Conservation (phyloP, 2,888 invertebrate species). For the Phyto melanocephala region DNA sequence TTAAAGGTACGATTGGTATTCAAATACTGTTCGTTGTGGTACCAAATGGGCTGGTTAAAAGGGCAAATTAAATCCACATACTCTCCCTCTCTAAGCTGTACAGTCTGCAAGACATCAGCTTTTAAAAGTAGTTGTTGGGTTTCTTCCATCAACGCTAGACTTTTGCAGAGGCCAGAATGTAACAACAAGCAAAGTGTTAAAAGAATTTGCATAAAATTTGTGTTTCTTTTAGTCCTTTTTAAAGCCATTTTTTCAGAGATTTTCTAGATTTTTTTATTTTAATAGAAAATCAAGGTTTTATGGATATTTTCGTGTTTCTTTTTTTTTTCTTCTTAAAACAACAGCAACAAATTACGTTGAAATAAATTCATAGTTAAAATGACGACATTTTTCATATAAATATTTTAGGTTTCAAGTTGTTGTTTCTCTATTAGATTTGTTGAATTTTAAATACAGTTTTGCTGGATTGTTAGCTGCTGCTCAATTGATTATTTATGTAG, state of each 20-base stretch:
- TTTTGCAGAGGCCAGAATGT: not conserved
- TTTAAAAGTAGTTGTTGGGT: conserved; percentile 4
- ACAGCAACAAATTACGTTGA: not conserved
- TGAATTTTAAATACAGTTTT: conserved; percentile 25
- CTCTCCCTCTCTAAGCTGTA: conserved; percentile 21
- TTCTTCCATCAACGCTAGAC: not conserved
- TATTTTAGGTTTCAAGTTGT: conserved; percentile 12
- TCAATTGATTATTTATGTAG: conserved; percentile 61
- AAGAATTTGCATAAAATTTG: not conserved
- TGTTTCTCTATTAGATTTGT: conserved; percentile 55
- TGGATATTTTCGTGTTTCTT: not conserved
- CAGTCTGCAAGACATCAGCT: not conserved
- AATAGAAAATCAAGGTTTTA: not conserved
- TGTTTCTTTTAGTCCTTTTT: conserved; percentile 47
- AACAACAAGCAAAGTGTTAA: not conserved
- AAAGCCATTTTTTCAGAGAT: conserved; percentile 15
- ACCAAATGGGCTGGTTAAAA: conserved; percentile 67
- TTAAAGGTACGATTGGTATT: conserved; percentile 57
- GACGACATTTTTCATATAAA: conserved; percentile 57
- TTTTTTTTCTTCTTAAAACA: not conserved
- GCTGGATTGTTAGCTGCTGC: conserved; percentile 53
- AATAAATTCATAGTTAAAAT: conserved; percentile 53
- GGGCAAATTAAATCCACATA: conserved; percentile 64
- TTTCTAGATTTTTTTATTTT: not conserved
- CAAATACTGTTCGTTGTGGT: conserved; percentile 62